Evolutionary conservation across 1,140 invertebrate species (phyloP).

Genomic region (Drosophila kepulauana): DNA sequence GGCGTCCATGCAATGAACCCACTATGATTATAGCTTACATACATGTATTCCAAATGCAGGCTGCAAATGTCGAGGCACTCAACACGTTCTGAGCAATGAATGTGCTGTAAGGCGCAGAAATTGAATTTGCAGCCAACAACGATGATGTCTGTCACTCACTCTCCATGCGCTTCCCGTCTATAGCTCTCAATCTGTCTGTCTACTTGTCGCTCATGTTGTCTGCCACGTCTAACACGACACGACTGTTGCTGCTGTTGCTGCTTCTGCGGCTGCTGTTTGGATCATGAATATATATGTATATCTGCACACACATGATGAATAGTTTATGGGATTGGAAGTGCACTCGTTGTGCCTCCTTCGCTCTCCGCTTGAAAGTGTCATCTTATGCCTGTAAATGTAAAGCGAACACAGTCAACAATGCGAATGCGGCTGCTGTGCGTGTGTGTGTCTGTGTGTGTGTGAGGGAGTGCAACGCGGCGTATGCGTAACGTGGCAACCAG

Average conservation of each 20-base stretch:
- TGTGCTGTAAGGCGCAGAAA: neutral
- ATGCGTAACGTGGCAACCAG: conserved; percentile 31
- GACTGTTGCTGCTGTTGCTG: neutral
- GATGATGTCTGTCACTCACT: neutral
- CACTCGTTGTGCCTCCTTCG: neutral
- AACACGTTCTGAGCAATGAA: no score
- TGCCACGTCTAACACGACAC: neutral
- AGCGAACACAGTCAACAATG: conserved; percentile 4
- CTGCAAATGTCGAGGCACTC: no score
- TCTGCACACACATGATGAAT: neutral
- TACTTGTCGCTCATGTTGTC: neutral
- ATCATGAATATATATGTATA: conserved; percentile 4
- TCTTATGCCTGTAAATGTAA: conserved; percentile 14
- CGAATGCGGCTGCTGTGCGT: neutral
- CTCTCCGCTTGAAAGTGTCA: conserved; percentile 6
- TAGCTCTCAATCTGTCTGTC: neutral
- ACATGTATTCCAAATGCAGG: no score
- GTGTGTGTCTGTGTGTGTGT: neutral
- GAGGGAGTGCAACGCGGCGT: conserved; percentile 23
- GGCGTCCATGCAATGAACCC: no score
- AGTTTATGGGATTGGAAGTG: conserved; percentile 4
- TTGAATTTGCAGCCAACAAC: neutral
- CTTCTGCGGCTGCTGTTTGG: neutral
- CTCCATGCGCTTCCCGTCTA: neutral
- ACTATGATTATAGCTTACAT: no score